Conservation (phyloP, 2,113 vertebrate genomes). For the Odontesthes bonariensis region DNA sequence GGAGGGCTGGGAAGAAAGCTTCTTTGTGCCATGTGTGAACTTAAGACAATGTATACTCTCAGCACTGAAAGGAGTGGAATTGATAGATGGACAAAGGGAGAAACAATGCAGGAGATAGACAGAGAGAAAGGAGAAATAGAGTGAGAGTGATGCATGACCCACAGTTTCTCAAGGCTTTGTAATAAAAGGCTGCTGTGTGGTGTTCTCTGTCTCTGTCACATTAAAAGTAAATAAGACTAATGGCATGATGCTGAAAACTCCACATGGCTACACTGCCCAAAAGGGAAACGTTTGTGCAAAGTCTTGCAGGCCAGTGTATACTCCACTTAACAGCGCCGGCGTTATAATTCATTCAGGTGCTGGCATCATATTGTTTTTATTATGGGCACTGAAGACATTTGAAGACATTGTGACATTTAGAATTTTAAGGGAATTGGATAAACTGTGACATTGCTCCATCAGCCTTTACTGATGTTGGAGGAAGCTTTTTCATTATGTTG, state of each 20-base stretch:
- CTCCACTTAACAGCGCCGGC: not conserved
- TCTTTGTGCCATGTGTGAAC: conserved; percentile 50
- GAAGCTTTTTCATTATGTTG: conserved; percentile 32
- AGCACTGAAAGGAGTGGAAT: conserved; percentile 48
- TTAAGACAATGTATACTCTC: conserved; percentile 69
- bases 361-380: conserved; percentile 29
- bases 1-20: conserved; percentile 29
- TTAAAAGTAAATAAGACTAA: conserved; percentile 81
- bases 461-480: conserved; percentile 8
- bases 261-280: conserved; percentile 47
- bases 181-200: conserved; percentile 74
- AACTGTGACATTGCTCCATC: conserved; percentile 35
- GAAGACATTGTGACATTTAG: conserved; percentile 27
- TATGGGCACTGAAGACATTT: conserved; percentile 5
- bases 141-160: conserved; percentile 73
- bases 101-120: conserved; percentile 58
- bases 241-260: conserved; percentile 63
- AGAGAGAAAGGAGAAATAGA: conserved; percentile 42
- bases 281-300: conserved; percentile 39
- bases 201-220: conserved; percentile 77
- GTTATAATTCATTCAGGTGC: conserved; percentile 46
- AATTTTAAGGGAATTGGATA: conserved; percentile 26
- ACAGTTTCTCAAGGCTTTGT: conserved; percentile 74
- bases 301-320: not conserved
- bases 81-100: conserved; percentile 64